phyloP scores from a whole-genome alignment of 2,797 vertebrate species.

The Corythornis leucogaster region DNA sequence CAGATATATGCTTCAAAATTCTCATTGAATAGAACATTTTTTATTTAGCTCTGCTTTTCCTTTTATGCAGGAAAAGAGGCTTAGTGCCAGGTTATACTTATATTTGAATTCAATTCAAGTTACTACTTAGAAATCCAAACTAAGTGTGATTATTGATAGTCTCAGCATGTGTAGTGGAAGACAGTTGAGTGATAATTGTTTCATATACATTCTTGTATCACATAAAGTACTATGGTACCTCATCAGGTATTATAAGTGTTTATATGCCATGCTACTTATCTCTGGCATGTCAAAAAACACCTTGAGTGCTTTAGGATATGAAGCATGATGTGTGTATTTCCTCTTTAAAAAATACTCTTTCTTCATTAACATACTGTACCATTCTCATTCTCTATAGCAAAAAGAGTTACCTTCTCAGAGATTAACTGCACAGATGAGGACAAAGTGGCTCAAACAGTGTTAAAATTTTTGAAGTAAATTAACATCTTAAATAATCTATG shows the following conservation, averaged over 20 bases:
- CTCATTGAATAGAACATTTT: background rate
- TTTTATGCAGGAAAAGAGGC: background rate
- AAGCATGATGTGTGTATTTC: background rate
- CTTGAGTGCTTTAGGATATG: constrained; percentile 22
- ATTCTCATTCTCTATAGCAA: background rate
- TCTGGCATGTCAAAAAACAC: background rate
- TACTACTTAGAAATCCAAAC: constrained; percentile 15
- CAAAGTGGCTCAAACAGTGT: background rate
- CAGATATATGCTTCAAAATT: background rate
- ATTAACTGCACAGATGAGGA: background rate
- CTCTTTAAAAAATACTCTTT: constrained; percentile 7
- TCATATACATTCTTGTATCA: background rate
- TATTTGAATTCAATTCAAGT: background rate
- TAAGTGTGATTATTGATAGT: constrained; percentile 17
- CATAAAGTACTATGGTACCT: constrained; percentile 8
- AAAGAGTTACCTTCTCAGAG: background rate
- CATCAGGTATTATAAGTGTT: background rate
- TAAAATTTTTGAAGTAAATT: background rate
- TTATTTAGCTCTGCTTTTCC: background rate
- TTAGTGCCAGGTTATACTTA: background rate
- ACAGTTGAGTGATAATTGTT: constrained; percentile 26
- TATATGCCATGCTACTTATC: constrained; percentile 8
- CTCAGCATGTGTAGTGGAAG: background rate
- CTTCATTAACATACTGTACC: background rate
- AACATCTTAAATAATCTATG: background rate